Evolutionary conservation across 1,140 invertebrate species (phyloP).

Genomic region (Campoletis sonorensis): DNA sequence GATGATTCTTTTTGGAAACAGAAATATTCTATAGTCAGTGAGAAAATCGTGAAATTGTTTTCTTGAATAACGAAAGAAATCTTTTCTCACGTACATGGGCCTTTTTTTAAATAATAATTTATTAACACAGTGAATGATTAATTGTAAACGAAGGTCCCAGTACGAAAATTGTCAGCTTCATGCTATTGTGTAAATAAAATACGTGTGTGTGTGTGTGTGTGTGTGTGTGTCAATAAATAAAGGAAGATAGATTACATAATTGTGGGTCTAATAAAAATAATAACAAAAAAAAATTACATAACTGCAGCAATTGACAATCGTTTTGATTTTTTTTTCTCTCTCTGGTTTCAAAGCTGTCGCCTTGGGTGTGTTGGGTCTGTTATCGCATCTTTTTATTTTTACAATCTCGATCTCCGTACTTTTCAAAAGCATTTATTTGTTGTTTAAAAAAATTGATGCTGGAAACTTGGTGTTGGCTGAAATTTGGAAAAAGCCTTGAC

Average conservation of each 20-base stretch:
- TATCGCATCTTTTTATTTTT: no score
- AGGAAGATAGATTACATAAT: slow-evolving; percentile 34
- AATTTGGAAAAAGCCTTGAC: no score
- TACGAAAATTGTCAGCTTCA: not conserved
- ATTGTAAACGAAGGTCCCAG: not conserved
- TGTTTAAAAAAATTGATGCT: no score
- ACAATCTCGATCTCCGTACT: no score
- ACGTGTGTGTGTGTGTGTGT: not conserved
- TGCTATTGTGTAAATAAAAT: not conserved
- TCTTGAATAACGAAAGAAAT: not conserved
- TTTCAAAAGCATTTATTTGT: no score
- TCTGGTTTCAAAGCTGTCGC: not conserved
- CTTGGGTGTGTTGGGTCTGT: no score
- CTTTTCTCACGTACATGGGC: not conserved
- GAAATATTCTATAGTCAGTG: no score
- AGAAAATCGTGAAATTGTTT: no score
- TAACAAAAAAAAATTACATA: slow-evolving; percentile 20
- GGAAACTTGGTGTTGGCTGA: no score
- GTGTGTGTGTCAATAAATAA: slow-evolving; percentile 30
- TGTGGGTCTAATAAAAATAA: slow-evolving; percentile 23
- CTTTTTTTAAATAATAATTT: not conserved
- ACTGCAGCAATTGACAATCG: not conserved
- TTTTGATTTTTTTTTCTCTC: slow-evolving; percentile 2
- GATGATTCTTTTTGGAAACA: no score
- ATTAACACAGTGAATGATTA: slow-evolving; percentile 2